These are phyloP conservation scores for Folsomia candida DNA, from an alignment of 2,888 invertebrate species.

Conservation along the genomic window DNA sequence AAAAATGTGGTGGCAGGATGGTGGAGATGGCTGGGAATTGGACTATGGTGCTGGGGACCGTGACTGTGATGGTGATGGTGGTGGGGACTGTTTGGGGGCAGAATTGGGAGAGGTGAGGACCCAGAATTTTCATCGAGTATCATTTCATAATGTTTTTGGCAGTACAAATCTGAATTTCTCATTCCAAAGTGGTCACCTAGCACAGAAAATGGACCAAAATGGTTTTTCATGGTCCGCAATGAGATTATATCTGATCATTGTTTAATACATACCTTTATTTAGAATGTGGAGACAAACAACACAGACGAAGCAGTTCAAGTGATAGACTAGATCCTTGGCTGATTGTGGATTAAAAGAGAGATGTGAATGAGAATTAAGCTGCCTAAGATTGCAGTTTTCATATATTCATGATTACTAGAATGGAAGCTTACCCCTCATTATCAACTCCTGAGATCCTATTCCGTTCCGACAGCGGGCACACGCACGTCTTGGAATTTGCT, in stretches of 20 bases:
- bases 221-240: neutral
- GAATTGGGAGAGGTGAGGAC: constrained; percentile 41
- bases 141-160: constrained; percentile 68
- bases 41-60: constrained; percentile 36
- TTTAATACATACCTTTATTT: constrained; percentile 59
- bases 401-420: no score
- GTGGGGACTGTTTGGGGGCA: constrained; percentile 41
- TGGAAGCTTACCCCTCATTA: no score
- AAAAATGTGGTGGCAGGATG: constrained; percentile 57
- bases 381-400: no score
- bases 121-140: constrained; percentile 53
- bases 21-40: constrained; percentile 39
- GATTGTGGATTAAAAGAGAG: no score
- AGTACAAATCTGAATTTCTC: constrained; percentile 72
- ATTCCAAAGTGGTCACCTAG: constrained; percentile 85
- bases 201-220: neutral
- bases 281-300: constrained; percentile 76
- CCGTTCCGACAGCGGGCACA: constrained; percentile 82
- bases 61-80: constrained; percentile 37
- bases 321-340: constrained; percentile 81
- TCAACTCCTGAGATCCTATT: constrained; percentile 81
- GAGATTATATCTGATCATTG: neutral
- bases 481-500: constrained; percentile 64
- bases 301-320: constrained; percentile 86
- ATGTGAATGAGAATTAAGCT: no score